Conservation (phyloP, 2,888 invertebrate species). For the Phania funesta region DNA sequence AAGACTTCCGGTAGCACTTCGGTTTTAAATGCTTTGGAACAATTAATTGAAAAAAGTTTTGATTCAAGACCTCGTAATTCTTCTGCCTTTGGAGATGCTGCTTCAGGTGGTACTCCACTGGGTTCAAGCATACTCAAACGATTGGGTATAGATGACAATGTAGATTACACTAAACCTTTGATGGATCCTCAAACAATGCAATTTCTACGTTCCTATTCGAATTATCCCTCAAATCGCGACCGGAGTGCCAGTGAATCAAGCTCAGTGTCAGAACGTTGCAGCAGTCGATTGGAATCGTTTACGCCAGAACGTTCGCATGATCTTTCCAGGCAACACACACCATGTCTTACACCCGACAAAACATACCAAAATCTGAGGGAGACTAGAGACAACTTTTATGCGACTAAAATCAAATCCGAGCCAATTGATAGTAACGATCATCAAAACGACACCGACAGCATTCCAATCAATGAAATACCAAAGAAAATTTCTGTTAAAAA, state of each 20-base stretch:
- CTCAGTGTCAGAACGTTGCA: conserved; percentile 90
- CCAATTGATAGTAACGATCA: conserved; percentile 72
- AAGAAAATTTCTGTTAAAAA: conserved; percentile 81
- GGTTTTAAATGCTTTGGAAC: conserved; percentile 96
- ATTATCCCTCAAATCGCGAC: conserved; percentile 87
- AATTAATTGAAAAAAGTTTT: conserved; percentile 97
- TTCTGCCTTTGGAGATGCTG: conserved; percentile 77
- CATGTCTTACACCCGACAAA: conserved; percentile 82
- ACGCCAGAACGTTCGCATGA: conserved; percentile 86
- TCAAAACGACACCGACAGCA: conserved; percentile 73
- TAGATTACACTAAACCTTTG: conserved; percentile 94
- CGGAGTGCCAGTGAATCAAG: conserved; percentile 94
- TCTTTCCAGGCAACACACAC: conserved; percentile 76
- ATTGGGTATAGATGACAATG: conserved; percentile 95
- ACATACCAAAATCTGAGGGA: conserved; percentile 65
- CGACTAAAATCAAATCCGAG: conserved; percentile 76
- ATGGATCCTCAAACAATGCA: conserved; percentile 94
- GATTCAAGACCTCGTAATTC: conserved; percentile 90
- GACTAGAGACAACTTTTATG: conserved; percentile 57
- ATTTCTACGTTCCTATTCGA: conserved; percentile 87
- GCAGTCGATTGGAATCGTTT: conserved; percentile 89
- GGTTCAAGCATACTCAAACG: conserved; percentile 95
- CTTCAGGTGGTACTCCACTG: conserved; percentile 85
- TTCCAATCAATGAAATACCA: conserved; percentile 60
- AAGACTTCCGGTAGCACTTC: conserved; percentile 88